Evolutionary conservation across 2,113 vertebrate species (phyloP).

Genomic region (Rana temporaria): DNA sequence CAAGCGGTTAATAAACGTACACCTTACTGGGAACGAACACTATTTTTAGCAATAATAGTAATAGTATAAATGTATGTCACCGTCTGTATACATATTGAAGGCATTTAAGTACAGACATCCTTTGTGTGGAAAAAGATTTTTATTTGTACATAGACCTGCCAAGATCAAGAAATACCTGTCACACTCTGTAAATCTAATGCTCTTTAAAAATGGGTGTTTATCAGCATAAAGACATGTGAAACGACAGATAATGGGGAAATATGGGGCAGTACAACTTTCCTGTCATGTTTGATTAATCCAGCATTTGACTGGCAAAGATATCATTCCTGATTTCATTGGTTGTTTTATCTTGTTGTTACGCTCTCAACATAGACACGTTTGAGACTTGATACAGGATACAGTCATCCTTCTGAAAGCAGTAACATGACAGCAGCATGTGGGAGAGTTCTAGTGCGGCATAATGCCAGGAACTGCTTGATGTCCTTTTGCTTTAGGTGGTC

Average conservation of each 20-base stretch:
- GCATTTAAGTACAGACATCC: too few relatives aligned
- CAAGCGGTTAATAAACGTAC: too few relatives aligned
- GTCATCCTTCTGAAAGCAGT: conserved; percentile 33
- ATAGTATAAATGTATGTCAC: too few relatives aligned
- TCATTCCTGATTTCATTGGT: not conserved
- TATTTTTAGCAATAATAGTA: too few relatives aligned
- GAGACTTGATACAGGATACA: not conserved
- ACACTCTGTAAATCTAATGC: too few relatives aligned
- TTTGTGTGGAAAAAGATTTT: too few relatives aligned
- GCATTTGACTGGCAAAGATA: conserved; percentile 2
- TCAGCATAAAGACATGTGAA: not conserved
- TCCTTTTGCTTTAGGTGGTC: conserved; percentile 35
- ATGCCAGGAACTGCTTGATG: conserved; percentile 29
- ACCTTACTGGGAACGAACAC: too few relatives aligned
- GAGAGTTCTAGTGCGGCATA: not conserved
- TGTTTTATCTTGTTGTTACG: not conserved
- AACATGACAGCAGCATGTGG: conserved; percentile 5
- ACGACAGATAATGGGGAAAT: conserved; percentile 1
- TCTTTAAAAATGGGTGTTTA: not conserved
- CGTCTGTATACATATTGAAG: too few relatives aligned
- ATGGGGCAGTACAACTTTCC: not conserved
- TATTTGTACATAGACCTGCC: too few relatives aligned
- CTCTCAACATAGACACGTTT: not conserved
- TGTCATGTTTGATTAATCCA: conserved; percentile 28
- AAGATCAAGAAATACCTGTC: too few relatives aligned